These are phyloP conservation scores for Xanthorhoe spadicearia DNA, from an alignment of 2,888 invertebrate species.

Conservation along the genomic window DNA sequence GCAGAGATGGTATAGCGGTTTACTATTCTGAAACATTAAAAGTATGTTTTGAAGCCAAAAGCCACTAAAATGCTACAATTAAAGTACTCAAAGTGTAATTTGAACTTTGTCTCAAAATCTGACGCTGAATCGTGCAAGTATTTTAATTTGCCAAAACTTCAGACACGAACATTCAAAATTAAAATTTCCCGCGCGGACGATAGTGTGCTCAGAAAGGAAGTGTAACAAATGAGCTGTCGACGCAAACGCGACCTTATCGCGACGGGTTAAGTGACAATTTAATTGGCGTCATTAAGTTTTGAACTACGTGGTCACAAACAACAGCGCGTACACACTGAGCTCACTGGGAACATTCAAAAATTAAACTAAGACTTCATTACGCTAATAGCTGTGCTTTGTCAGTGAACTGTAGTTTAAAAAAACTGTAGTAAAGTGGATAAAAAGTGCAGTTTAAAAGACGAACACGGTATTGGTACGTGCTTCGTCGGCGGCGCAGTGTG, in stretches of 20 bases:
- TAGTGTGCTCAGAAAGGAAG: conserved; percentile 25
- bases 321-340: conserved; percentile 23
- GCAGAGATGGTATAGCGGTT: background rate
- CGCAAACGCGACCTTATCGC: conserved; percentile 30
- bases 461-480: background rate
- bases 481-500: background rate
- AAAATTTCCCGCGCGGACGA: conserved; percentile 32
- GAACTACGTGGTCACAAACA: conserved; percentile 32
- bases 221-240: conserved; percentile 23
- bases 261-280: conserved; percentile 30
- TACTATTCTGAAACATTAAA: background rate
- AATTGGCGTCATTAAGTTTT: conserved; percentile 28
- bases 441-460: background rate
- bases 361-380: background rate
- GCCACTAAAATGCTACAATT: conserved; percentile 20
- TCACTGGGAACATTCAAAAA: conserved; percentile 9
- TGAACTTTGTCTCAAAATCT: conserved; percentile 20
- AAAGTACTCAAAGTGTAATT: conserved; percentile 22
- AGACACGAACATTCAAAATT: conserved; percentile 29
- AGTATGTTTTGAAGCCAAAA: conserved; percentile 7
- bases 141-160: conserved; percentile 33
- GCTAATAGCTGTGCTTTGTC: background rate
- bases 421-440: background rate
- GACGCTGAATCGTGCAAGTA: conserved; percentile 26
- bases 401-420: background rate